These are phyloP conservation scores for Chelon auratus DNA, from an alignment of 2,797 vertebrate species.

Conservation along the genomic window DNA sequence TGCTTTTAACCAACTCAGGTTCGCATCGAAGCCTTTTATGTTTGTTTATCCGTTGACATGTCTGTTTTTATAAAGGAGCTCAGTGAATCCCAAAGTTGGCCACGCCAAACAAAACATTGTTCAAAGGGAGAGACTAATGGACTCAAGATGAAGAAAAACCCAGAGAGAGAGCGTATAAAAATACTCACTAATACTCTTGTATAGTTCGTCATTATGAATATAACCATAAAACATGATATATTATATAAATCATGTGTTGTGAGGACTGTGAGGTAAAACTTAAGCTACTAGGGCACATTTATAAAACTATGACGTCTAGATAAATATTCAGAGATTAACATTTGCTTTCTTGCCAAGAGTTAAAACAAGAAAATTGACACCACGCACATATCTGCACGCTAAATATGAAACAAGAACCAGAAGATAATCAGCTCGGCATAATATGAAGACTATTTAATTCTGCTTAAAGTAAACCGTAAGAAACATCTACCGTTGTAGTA, in stretches of 20 bases:
- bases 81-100: not conserved
- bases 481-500: no score
- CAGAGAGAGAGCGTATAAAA: not conserved
- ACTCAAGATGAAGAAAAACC: no score
- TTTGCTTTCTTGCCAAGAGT: not conserved
- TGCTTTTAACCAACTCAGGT: not conserved
- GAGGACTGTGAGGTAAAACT: no score
- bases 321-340: not conserved
- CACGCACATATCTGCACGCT: not conserved
- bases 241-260: no score
- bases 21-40: not conserved
- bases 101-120: not conserved
- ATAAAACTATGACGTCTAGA: no score
- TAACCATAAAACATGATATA: no score
- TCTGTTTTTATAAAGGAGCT: conserved; percentile 1
- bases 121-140: not conserved
- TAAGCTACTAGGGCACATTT: no score
- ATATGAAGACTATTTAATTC: not conserved
- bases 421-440: not conserved
- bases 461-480: not conserved
- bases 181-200: not conserved
- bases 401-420: not conserved
- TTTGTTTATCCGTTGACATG: not conserved
- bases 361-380: not conserved
- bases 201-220: not conserved